These are phyloP conservation scores for Drosophila siamana DNA, from an alignment of 2,888 invertebrate genomes.

Conservation along the genomic window DNA sequence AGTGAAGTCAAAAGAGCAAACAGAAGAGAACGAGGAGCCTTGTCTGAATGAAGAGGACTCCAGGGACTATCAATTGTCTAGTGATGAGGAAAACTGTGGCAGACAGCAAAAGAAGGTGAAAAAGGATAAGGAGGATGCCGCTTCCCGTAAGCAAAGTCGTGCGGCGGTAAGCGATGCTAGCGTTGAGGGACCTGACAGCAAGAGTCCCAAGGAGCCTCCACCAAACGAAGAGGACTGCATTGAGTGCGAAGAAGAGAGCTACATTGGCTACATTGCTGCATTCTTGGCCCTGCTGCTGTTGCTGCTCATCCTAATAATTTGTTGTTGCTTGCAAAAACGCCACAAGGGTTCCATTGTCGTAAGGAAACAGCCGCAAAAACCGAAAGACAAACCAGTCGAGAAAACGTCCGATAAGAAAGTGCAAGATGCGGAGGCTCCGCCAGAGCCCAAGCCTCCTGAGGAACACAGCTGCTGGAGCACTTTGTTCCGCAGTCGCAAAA, in stretches of 20 bases:
- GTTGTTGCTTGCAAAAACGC: slow-evolving; percentile 47
- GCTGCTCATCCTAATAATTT: slow-evolving; percentile 55
- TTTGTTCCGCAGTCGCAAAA: slow-evolving; percentile 29
- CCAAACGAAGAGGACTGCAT: slow-evolving; percentile 42
- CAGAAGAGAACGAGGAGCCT: background rate
- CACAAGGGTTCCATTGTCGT: background rate
- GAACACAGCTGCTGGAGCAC: slow-evolving; percentile 20
- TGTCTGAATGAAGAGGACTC: slow-evolving; percentile 15
- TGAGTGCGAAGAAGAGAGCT: slow-evolving; percentile 44
- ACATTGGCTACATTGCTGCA: slow-evolving; percentile 46
- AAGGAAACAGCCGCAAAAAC: background rate
- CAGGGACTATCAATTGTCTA: slow-evolving; percentile 36
- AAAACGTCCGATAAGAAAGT: background rate
- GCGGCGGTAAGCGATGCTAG: background rate
- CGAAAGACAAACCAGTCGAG: background rate
- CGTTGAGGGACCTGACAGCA: background rate
- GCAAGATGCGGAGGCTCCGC: background rate
- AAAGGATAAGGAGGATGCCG: background rate
- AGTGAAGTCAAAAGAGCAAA: background rate
- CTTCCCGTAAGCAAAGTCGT: slow-evolving; percentile 35
- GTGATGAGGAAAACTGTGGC: slow-evolving; percentile 15
- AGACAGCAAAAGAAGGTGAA: background rate
- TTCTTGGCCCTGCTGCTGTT: slow-evolving; percentile 50
- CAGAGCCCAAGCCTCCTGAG: background rate
- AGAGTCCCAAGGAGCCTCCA: background rate